Conservation (phyloP, 1,140 invertebrate species). For the Globodera ellingtonae region DNA sequence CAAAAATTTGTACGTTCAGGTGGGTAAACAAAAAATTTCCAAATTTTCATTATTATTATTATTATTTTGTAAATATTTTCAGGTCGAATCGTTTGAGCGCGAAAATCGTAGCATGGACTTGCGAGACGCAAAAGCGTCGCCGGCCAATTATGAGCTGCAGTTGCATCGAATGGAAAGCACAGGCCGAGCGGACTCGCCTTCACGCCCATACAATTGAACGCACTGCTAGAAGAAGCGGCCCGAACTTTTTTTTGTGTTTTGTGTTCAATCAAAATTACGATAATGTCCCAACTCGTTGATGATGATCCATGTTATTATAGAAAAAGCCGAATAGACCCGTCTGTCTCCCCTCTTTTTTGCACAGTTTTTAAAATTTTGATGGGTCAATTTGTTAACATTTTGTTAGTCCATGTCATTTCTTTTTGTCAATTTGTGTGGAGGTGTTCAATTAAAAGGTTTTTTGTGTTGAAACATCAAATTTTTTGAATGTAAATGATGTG, state of each 20-base stretch:
- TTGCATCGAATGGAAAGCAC: conserved; percentile 17
- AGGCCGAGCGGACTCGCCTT: conserved; percentile 21
- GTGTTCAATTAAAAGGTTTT: not conserved
- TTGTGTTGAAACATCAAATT: not conserved
- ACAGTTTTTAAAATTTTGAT: not conserved
- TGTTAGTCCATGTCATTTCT: not conserved
- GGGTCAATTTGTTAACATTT: conserved; percentile 5
- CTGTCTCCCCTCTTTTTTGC: too few species aligned
- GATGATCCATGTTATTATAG: not conserved
- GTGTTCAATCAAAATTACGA: not conserved
- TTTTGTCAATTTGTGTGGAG: not conserved
- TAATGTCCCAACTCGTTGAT: not conserved
- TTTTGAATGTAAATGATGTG: too few species aligned
- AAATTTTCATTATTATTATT: conserved; percentile 2
- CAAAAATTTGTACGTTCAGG: conserved; percentile 55
- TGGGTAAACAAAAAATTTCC: conserved; percentile 28
- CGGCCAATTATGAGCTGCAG: conserved; percentile 56
- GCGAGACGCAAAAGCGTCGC: conserved; percentile 44
- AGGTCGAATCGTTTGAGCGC: conserved; percentile 60
- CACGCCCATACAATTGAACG: conserved; percentile 26
- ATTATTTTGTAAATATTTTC: conserved; percentile 23
- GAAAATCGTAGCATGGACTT: conserved; percentile 53
- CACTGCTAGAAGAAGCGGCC: too few species aligned
- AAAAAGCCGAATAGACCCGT: too few species aligned
- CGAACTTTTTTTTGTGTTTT: not conserved